phyloP scores from a whole-genome alignment of 2,797 vertebrate genomes.

The Melanogrammus aeglefinus region DNA sequence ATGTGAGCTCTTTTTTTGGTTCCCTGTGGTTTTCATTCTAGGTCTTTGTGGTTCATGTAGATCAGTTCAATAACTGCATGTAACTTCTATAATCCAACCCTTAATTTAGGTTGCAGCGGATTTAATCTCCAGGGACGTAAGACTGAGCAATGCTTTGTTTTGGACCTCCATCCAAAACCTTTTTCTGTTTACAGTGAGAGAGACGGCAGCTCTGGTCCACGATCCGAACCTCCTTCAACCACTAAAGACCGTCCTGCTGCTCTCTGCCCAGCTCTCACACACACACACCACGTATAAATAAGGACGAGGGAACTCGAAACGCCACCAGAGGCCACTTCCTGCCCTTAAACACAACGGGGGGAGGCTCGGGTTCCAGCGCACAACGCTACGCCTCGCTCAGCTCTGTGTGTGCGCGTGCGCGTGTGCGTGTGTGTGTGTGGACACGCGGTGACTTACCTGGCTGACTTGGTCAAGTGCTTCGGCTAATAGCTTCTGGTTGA shows the following conservation, averaged over 20 bases:
- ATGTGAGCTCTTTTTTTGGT: neutral
- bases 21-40: neutral
- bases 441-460: constrained; percentile 73
- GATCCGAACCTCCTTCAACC: neutral
- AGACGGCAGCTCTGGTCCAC: neutral
- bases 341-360: constrained; percentile 38
- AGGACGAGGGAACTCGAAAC: constrained; percentile 1
- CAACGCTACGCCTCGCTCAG: constrained; percentile 6
- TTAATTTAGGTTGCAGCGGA: neutral
- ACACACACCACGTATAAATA: neutral
- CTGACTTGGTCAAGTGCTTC: constrained; percentile 95
- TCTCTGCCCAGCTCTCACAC: neutral
- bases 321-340: constrained; percentile 10
- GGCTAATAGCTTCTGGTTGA: constrained; percentile 97
- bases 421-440: neutral
- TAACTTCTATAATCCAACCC: neutral
- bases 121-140: neutral
- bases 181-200: neutral
- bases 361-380: constrained; percentile 28
- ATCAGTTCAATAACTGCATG: neutral
- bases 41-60: neutral
- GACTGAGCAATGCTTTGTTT: neutral
- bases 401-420: constrained; percentile 5
- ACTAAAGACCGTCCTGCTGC: neutral
- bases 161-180: neutral